A percentile compares a stretch with the other conserved stretches of the same genome.
Evolutionary conservation across 2,888 invertebrate genomes (phyloP).

Genomic region (Oasisia sp.): DNA sequence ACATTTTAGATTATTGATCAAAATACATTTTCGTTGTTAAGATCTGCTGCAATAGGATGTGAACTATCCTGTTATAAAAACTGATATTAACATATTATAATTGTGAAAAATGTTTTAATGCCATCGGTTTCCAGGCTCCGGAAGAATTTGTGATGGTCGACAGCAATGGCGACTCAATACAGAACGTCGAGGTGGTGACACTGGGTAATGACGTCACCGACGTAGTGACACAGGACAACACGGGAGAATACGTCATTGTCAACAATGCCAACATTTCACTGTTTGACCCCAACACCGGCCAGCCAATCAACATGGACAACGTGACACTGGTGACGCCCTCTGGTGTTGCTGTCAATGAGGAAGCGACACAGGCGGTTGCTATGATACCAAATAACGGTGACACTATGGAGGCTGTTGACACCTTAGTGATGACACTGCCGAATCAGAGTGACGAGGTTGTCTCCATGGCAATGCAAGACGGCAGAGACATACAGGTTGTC

Average conservation of each 20-base stretch:
- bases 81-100: neutral
- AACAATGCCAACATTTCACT: neutral
- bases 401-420: conserved; percentile 7
- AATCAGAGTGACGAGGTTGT: neutral
- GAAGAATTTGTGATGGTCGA: conserved; percentile 20
- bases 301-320: neutral
- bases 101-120: neutral
- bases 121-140: neutral
- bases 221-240: conserved; percentile 3
- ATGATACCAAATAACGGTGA: conserved; percentile 19
- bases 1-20: too few relatives aligned
- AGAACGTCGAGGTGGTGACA: conserved; percentile 27
- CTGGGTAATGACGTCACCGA: conserved; percentile 13
- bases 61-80: neutral
- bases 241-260: neutral
- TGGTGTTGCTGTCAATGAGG: neutral
- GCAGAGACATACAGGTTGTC: neutral
- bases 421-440: neutral
- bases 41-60: neutral
- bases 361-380: conserved; percentile 20
- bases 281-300: neutral
- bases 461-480: conserved; percentile 2
- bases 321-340: conserved; percentile 14
- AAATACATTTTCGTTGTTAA: neutral
- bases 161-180: conserved; percentile 20